Evolutionary conservation across 2,888 invertebrate species (phyloP).

Genomic region (Dioctria linearis): DNA sequence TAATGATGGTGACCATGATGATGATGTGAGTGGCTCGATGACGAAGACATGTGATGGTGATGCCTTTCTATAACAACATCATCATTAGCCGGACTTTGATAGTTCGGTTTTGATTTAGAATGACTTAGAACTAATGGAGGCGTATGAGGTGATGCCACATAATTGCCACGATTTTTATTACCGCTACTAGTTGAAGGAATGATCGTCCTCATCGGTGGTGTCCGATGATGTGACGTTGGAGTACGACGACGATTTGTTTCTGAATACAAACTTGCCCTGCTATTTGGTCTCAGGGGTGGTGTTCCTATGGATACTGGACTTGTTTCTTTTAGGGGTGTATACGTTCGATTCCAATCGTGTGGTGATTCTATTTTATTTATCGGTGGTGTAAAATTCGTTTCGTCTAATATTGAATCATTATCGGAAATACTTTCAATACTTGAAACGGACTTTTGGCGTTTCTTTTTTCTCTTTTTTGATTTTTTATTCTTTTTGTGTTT

Average conservation of each 20-base stretch:
- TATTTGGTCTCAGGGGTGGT: slow-evolving; percentile 68
- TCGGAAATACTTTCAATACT: slow-evolving; percentile 79
- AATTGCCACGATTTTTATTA: slow-evolving; percentile 57
- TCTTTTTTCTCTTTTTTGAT: slow-evolving; percentile 78
- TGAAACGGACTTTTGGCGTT: slow-evolving; percentile 78
- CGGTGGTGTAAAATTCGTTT: slow-evolving; percentile 69
- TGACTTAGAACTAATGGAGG: slow-evolving; percentile 65
- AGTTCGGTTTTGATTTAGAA: slow-evolving; percentile 58
- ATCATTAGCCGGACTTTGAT: slow-evolving; percentile 59
- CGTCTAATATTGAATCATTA: slow-evolving; percentile 70
- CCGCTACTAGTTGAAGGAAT: slow-evolving; percentile 61
- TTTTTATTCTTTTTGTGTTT: slow-evolving; percentile 84
- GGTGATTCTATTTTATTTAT: slow-evolving; percentile 55
- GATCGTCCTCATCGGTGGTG: slow-evolving; percentile 62
- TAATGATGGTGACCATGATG: slow-evolving; percentile 64
- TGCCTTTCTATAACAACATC: slow-evolving; percentile 59
- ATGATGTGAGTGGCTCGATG: slow-evolving; percentile 61
- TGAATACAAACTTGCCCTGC: slow-evolving; percentile 61
- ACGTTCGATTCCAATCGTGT: slow-evolving; percentile 58
- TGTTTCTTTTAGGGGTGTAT: slow-evolving; percentile 64
- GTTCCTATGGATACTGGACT: slow-evolving; percentile 69
- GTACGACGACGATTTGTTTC: slow-evolving; percentile 58
- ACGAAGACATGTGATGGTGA: slow-evolving; percentile 59
- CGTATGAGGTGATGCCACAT: slow-evolving; percentile 68
- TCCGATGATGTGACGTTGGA: slow-evolving; percentile 60